phyloP scores from a whole-genome alignment of 2,888 invertebrate species.

The Dryobotodes eremita region DNA sequence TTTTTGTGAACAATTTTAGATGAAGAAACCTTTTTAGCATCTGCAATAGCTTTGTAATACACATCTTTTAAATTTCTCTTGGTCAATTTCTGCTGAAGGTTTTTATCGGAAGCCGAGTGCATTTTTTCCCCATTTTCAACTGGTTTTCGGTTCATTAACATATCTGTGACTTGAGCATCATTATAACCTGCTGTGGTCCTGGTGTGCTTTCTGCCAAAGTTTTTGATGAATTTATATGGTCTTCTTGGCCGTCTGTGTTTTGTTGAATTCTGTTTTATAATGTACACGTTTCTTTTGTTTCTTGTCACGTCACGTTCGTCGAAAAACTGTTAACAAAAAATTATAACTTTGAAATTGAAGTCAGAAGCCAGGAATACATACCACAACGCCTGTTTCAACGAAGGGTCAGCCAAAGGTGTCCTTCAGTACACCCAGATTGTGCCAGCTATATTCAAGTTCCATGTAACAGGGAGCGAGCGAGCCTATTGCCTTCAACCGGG shows the following conservation, averaged over 20 bases:
- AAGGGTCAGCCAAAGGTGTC: too few relatives aligned
- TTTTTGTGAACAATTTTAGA: conserved; percentile 51
- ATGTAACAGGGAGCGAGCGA: too few relatives aligned
- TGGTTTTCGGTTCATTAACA: conserved; percentile 16
- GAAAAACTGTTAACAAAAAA: conserved; percentile 52
- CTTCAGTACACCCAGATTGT: too few relatives aligned
- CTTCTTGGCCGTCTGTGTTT: conserved; percentile 35
- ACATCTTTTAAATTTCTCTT: conserved; percentile 76
- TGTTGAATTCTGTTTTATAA: not conserved
- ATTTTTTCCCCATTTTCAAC: not conserved
- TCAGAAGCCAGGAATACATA: not conserved
- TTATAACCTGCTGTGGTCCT: conserved; percentile 64
- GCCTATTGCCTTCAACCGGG: too few relatives aligned
- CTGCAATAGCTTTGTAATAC: conserved; percentile 75
- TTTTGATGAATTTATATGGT: conserved; percentile 63
- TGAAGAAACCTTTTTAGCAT: conserved; percentile 72
- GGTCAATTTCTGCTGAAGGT: not conserved
- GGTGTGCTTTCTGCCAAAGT: conserved; percentile 70
- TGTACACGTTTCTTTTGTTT: conserved; percentile 56
- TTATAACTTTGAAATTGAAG: not conserved
- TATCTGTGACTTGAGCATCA: conserved; percentile 31
- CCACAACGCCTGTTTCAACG: too few relatives aligned
- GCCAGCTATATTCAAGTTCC: too few relatives aligned
- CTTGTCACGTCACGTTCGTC: conserved; percentile 39
- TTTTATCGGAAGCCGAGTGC: not conserved